Evolutionary conservation across 2,113 vertebrate genomes (phyloP).

Genomic region (Alligator mississippiensis): DNA sequence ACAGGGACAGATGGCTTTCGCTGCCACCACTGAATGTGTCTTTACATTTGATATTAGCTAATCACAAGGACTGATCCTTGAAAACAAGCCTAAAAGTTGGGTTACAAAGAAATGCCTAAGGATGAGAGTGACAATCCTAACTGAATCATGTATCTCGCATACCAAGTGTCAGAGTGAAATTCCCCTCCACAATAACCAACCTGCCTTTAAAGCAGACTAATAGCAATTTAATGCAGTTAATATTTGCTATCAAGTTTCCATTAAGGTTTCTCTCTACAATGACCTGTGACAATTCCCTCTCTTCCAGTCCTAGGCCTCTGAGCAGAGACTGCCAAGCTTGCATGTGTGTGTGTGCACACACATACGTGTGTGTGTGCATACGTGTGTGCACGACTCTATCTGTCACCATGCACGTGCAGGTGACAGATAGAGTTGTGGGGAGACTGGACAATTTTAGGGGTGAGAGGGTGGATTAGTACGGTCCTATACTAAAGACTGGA

Average conservation of each 20-base stretch:
- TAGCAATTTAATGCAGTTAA: not conserved
- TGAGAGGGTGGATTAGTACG: not conserved
- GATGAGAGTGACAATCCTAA: not conserved
- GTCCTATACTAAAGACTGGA: not conserved
- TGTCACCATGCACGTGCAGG: too few relatives aligned
- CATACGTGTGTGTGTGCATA: too few relatives aligned
- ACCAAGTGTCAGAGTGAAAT: not conserved
- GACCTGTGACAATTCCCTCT: not conserved
- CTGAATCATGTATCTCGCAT: not conserved
- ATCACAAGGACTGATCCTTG: not conserved
- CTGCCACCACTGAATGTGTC: fast-evolving
- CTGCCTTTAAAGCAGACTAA: not conserved
- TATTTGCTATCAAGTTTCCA: not conserved
- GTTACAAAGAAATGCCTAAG: not conserved
- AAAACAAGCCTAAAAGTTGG: not conserved
- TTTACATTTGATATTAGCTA: fast-evolving
- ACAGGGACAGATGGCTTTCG: not conserved
- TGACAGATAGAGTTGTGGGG: not conserved
- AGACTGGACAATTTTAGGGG: not conserved
- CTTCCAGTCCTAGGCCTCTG: not conserved
- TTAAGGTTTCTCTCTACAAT: not conserved
- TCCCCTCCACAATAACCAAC: too few relatives aligned
- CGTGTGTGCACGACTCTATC: too few relatives aligned
- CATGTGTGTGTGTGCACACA: too few relatives aligned
- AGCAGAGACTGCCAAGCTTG: not conserved